Evolutionary conservation across 2,797 vertebrate species (phyloP), one percentile per base, ranked within the genome.

Genomic region (Smutsia temminckii): DNA sequence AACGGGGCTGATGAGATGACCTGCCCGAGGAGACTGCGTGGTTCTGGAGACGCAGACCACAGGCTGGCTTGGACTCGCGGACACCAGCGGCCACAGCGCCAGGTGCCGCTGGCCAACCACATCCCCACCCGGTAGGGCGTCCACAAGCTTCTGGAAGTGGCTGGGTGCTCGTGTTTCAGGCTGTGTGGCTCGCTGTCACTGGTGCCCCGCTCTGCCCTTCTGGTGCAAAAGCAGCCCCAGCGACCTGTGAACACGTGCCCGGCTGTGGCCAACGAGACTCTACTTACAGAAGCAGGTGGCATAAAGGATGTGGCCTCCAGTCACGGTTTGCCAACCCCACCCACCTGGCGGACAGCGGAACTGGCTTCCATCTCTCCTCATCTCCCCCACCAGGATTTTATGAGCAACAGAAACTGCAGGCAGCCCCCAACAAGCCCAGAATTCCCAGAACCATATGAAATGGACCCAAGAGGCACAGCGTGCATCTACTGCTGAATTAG

Each of bases 231-330:
- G 11, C 57, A 21, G 71, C 11, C 59, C 13, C 3, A 13, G 29
- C 61, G 6, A 4, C 1, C 3, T 0, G 21, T 16, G 6, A 40
- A 5, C 29, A 23, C 7, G 4, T 57, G 32, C n/a, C 6, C 32
- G 57, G 71, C 42, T 4, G 32, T 32, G 46, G 5, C 57, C 57
- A 20, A 12, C n/a, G n/a, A 59, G 32, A 59, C 37, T 32, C 9
- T 17, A 71, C 51, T 57, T 40, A 32, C 29, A 25, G 34, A 77
- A 53, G 27, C 32, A 8, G 68, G 29, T 29, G 57, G 46, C 46
- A 8, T 23, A 40, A 37, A 11, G 27, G 51, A 37, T 37, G 1
- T 78, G 74, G n/a, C 75, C 18, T 29, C 29, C 0, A 63, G 79
- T 40, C n/a, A 6, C 37, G 17, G 53, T 12, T 1, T 27, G 75